Base-by-base conservation (phyloP, 2,888 invertebrate species). In the Trypoxylon attenuatum region DNA sequence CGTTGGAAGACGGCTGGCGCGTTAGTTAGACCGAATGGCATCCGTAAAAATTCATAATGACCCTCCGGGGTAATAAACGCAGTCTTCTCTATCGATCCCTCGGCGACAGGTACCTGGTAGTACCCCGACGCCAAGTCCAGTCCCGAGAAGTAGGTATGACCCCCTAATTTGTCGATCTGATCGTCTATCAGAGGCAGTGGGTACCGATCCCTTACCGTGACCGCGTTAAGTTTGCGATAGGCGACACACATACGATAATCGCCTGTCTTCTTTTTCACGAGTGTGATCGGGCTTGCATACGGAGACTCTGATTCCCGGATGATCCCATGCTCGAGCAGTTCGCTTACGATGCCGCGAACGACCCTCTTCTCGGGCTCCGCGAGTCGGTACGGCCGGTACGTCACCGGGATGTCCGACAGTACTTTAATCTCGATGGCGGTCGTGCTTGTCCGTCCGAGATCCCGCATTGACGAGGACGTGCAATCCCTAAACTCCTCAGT, bases 161-260 rank as follows among this genome's bases (percentile, higher is more conserved):
- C 27, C 0, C 59, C 59, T 8, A 59, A 41, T 0, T 29, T 29
- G 18, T 51, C 51, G 5, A 57, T 2, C 10, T 57, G 57, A 8
- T 57, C 58, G 6, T 58, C 58, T 0, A 52, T 58, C 1, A 51
- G n/a, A 1, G 58, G 51, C 1, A 58, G 15, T 1, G 51, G 51
- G 15, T 60, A 53, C 1, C 59, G 29, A 13, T 60, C 53, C 13
- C 16, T 42, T 1, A 47, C 13, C 0, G 42, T 59, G 2, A 58
- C 19, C n/a, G 16, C 33, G 25, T 42, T 49, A 0, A 49, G n/a
- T 0, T 21, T 41, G 8, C 49, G 47, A 21, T 15, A 56, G 6
- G 47, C 51, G 1, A 58, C 51, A 2, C 43, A 42, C 18, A 57
- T 3, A 2, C 57, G 29, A 19, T 45, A 42, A 1, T 1, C 5